Evolutionary conservation across 1,140 invertebrate species (phyloP).

Genomic region (Bombus waltoni): DNA sequence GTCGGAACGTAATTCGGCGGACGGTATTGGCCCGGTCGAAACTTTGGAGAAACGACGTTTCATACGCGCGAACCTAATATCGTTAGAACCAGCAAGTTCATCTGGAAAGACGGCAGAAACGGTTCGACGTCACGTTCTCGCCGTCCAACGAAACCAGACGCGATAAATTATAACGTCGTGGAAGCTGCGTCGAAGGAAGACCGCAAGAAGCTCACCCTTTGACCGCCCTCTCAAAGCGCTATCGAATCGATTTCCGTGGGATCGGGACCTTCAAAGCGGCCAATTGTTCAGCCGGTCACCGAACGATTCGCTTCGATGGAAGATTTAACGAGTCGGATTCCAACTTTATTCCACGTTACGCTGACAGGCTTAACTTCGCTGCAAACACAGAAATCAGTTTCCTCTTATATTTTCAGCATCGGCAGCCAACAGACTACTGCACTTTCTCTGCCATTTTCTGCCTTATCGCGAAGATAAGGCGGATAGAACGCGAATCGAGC

Average conservation of each 20-base stretch:
- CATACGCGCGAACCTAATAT: background rate
- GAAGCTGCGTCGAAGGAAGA: constrained; percentile 17
- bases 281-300: constrained; percentile 31
- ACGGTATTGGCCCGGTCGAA: background rate
- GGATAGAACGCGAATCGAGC: background rate
- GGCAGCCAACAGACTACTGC: too few species aligned
- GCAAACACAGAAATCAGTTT: background rate
- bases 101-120: background rate
- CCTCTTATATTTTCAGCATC: background rate
- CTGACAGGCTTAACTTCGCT: background rate
- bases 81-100: background rate
- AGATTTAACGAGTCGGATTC: constrained; percentile 33
- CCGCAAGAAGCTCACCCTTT: constrained; percentile 47
- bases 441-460: constrained; percentile 11
- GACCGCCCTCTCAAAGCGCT: constrained; percentile 39
- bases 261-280: constrained; percentile 38
- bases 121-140: background rate
- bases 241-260: constrained; percentile 45
- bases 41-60: background rate
- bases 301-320: constrained; percentile 22
- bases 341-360: constrained; percentile 32
- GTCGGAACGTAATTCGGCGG: too few species aligned
- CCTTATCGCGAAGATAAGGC: constrained; percentile 5
- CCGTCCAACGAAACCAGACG: constrained; percentile 13
- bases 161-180: constrained; percentile 47